Evolutionary conservation across 2,113 vertebrate genomes (phyloP).

Genomic region (Hydropotes inermis): DNA sequence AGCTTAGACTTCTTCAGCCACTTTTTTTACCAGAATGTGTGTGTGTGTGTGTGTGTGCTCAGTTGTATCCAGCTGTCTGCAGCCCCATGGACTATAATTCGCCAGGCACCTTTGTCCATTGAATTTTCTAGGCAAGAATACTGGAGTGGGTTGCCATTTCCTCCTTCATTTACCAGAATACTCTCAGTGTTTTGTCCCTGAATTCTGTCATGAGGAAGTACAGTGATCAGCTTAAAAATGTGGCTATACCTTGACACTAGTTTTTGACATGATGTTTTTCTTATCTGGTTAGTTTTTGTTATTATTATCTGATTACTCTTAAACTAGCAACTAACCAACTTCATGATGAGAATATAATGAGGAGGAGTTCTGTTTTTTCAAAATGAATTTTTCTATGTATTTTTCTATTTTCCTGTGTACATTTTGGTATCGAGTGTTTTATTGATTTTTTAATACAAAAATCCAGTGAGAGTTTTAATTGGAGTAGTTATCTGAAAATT

Average conservation of each 20-base stretch:
- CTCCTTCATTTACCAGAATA: neutral
- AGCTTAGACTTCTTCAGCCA: neutral
- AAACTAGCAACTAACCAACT: neutral
- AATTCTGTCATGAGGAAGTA: neutral
- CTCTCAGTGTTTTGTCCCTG: neutral
- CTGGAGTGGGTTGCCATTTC: neutral
- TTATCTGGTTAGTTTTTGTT: neutral
- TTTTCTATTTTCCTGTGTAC: neutral
- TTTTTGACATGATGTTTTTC: neutral
- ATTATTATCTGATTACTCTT: neutral
- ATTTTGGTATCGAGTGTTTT: neutral
- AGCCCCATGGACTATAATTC: neutral
- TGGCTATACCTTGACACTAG: neutral
- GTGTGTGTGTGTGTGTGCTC: neutral
- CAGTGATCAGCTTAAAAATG: neutral
- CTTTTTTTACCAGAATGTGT: neutral
- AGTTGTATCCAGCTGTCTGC: neutral
- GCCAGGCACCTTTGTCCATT: neutral
- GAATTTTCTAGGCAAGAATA: neutral
- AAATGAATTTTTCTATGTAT: no score
- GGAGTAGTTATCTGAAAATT: neutral
- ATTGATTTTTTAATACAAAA: conserved; percentile 2
- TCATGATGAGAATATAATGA: neutral
- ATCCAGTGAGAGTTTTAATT: neutral
- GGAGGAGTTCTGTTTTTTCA: neutral